Evolutionary conservation across 1,140 invertebrate species (phyloP).

Genomic region (Drosophila repleta): DNA sequence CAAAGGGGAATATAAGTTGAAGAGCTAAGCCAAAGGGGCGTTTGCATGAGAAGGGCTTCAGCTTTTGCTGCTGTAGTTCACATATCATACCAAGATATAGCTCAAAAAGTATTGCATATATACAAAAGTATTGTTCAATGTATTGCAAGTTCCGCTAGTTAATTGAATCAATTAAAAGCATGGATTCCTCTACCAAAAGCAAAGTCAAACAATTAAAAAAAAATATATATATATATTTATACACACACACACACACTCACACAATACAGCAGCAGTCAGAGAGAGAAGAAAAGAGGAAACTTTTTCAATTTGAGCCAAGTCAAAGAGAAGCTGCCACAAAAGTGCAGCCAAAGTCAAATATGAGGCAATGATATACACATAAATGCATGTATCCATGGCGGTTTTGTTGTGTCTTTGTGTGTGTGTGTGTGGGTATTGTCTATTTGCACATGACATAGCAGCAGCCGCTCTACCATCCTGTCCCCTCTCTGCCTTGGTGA

Average conservation of each 20-base stretch:
- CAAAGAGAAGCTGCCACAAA: slow-evolving; percentile 15
- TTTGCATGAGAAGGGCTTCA: too few relatives aligned
- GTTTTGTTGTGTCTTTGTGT: slow-evolving; percentile 6
- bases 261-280: not conserved
- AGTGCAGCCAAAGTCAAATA: slow-evolving; percentile 65
- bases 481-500: slow-evolving; percentile 3
- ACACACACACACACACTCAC: not conserved
- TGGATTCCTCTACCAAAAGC: too few relatives aligned
- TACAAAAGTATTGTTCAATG: too few relatives aligned
- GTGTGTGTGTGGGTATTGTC: slow-evolving; percentile 25
- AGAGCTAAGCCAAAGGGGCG: not conserved
- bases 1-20: not conserved
- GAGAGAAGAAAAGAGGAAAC: slow-evolving; percentile 15
- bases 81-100: too few relatives aligned
- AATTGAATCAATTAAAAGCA: too few relatives aligned
- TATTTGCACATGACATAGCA: slow-evolving; percentile 50
- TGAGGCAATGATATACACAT: slow-evolving; percentile 58
- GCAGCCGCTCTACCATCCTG: not conserved
- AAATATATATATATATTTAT: not conserved
- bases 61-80: too few relatives aligned
- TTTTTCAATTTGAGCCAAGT: slow-evolving; percentile 65
- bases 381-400: slow-evolving; percentile 40
- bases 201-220: too few relatives aligned
- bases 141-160: too few relatives aligned
- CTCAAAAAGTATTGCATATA: too few relatives aligned